Evolutionary conservation across 2,888 invertebrate genomes (phyloP).

Genomic region (Laspeyria flexula): DNA sequence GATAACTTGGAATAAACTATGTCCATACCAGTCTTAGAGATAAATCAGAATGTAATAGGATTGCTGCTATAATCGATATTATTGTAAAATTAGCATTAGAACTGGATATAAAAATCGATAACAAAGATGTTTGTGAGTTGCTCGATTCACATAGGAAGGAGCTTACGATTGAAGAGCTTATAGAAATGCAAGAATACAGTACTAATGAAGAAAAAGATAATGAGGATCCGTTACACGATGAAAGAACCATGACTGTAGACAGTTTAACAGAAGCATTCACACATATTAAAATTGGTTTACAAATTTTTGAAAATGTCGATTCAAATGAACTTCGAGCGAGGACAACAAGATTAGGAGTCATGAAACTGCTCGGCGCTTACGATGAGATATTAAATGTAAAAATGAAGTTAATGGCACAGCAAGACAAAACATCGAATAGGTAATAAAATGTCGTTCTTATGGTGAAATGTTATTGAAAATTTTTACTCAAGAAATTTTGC

Average conservation of each 20-base stretch:
- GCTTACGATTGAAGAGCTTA: slow-evolving; percentile 2
- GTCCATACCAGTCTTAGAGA: background rate
- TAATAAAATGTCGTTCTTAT: too few species aligned
- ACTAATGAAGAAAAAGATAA: slow-evolving; percentile 6
- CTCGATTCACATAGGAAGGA: slow-evolving; percentile 1
- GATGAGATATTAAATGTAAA: slow-evolving; percentile 3
- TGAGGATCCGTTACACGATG: slow-evolving; percentile 1
- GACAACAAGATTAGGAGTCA: background rate
- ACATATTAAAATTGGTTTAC: slow-evolving; percentile 4
- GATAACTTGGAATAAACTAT: background rate
- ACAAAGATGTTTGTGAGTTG: background rate
- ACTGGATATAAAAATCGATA: slow-evolving; percentile 2
- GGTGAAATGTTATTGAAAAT: too few species aligned
- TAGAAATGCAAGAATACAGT: slow-evolving; percentile 9
- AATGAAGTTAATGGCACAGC: background rate
- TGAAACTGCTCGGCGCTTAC: background rate
- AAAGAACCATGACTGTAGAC: background rate
- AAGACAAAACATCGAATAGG: background rate
- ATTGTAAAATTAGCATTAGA: background rate
- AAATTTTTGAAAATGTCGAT: slow-evolving; percentile 6
- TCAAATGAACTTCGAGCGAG: background rate
- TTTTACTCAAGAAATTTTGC: too few species aligned
- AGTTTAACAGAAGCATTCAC: slow-evolving; percentile 3
- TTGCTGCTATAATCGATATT: background rate
- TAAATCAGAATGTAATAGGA: background rate